These are phyloP conservation scores for Petaurus breviceps DNA, from an alignment of 2,113 vertebrate species.

Conservation along the genomic window DNA sequence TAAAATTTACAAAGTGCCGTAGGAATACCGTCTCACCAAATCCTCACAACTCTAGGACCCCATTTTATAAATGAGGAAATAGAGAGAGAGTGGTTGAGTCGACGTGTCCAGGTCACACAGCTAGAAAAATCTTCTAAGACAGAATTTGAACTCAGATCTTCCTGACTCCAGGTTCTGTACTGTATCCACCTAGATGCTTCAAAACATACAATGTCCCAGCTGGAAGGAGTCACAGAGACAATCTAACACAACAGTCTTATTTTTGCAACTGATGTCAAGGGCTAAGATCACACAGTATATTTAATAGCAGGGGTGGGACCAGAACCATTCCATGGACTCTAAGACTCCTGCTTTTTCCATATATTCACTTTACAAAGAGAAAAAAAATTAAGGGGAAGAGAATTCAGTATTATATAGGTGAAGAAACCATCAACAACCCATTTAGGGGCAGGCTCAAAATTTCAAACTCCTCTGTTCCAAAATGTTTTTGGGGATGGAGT, in stretches of 20 bases:
- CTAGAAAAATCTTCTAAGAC: not conserved
- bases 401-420: too few species aligned
- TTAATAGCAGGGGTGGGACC: not conserved
- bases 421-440: too few species aligned
- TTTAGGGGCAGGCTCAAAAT: not conserved
- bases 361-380: not conserved
- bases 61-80: constrained; percentile 1
- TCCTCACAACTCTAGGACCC: not conserved
- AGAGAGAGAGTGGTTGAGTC: not conserved
- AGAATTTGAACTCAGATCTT: not conserved
- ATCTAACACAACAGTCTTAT: not conserved
- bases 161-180: not conserved
- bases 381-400: too few species aligned
- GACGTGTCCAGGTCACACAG: not conserved
- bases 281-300: not conserved
- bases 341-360: not conserved
- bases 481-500: not conserved
- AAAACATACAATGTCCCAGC: not conserved
- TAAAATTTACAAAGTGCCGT: not conserved
- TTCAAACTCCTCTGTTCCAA: not conserved
- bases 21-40: too few species aligned
- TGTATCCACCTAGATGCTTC: not conserved
- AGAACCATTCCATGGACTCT: not conserved
- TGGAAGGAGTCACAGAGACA: not conserved
- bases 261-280: not conserved